Conservation (phyloP, 1,140 invertebrate genomes). For the Drosophila athabasca region DNA sequence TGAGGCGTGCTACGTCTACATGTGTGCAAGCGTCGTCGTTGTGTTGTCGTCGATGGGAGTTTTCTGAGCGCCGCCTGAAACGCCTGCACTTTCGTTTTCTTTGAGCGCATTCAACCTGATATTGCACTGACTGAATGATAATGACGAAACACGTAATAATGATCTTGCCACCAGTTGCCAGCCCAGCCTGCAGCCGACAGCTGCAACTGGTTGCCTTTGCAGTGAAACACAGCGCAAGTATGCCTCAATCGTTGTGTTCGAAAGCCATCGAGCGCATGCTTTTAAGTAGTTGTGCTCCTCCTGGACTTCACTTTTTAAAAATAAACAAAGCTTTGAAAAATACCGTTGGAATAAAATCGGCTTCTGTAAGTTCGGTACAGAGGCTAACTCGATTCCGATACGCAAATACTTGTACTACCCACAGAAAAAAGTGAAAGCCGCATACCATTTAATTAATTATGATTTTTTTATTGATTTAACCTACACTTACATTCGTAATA, state of each 20-base stretch:
- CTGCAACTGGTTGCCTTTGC: constrained; percentile 20
- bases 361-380: constrained; percentile 7
- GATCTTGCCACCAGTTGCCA: constrained; percentile 3
- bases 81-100: constrained; percentile 59
- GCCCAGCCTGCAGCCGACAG: constrained; percentile 1
- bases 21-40: constrained; percentile 1
- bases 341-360: not conserved
- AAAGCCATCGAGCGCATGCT: not conserved
- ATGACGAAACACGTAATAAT: constrained; percentile 29
- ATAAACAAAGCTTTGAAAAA: constrained; percentile 13
- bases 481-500: constrained; percentile 4
- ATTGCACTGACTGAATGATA: constrained; percentile 36
- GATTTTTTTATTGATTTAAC: constrained; percentile 24
- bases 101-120: constrained; percentile 63
- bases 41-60: constrained; percentile 2
- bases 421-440: constrained; percentile 23
- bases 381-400: constrained; percentile 10
- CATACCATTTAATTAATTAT: constrained; percentile 18
- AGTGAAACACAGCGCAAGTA: constrained; percentile 13
- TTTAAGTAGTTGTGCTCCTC: not conserved
- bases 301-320: constrained; percentile 1
- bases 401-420: constrained; percentile 8
- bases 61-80: constrained; percentile 33
- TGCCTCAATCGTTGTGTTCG: constrained; percentile 3
- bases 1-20: constrained; percentile 7